Percentiles rank a stretch among this genome's conserved stretches.
Conservation (phyloP, 2,113 vertebrate genomes). For the Melanerpes formicivorus region DNA sequence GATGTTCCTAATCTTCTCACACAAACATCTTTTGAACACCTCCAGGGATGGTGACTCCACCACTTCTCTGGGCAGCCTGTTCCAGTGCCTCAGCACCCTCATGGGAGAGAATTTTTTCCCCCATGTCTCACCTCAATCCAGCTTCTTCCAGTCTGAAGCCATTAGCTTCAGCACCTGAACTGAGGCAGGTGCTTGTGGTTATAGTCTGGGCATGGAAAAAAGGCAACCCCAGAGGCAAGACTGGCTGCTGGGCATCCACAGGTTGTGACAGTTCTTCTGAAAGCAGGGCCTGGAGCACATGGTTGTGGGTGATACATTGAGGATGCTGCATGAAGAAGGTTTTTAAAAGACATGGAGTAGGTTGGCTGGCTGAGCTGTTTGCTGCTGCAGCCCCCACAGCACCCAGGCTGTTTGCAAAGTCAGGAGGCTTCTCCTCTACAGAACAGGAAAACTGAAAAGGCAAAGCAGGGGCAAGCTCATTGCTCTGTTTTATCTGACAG, state of each 20-base stretch:
- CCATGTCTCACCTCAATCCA: no score
- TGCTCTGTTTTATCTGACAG: not conserved
- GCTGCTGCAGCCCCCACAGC: not conserved
- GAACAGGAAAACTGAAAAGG: not conserved
- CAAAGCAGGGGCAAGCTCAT: not conserved
- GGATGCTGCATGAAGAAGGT: not conserved
- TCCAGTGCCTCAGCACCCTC: no score
- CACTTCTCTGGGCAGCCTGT: no score
- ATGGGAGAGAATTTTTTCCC: no score
- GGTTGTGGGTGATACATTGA: not conserved
- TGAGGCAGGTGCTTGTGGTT: not conserved
- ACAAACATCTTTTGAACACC: no score
- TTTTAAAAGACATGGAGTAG: not conserved
- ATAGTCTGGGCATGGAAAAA: not conserved
- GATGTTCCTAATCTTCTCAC: no score
- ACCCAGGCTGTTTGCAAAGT: not conserved
- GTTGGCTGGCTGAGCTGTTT: not conserved
- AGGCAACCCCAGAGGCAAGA: not conserved
- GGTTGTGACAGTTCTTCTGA: not conserved
- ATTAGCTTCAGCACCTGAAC: not conserved
- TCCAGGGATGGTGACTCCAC: no score
- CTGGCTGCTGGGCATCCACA: not conserved
- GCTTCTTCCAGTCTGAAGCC: no score
- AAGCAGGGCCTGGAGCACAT: not conserved
- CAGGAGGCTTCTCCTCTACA: not conserved